Evolutionary conservation across 2,797 vertebrate genomes (phyloP).

Genomic region (Danionella dracula): DNA sequence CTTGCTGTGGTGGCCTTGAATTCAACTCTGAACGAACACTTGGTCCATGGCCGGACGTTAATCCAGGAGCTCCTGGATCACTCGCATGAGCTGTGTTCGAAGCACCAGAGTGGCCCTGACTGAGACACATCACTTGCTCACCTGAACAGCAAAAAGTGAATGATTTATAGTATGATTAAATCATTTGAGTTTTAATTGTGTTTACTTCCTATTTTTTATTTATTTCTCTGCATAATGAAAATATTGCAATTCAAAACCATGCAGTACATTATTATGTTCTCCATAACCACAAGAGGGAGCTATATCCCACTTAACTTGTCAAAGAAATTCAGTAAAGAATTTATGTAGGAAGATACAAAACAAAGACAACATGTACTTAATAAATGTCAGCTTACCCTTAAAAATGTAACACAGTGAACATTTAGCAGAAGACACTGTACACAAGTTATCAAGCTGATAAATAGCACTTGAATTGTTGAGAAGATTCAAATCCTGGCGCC

Average conservation of each 20-base stretch:
- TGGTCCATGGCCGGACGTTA: conserved; percentile 66
- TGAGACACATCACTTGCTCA: conserved; percentile 74
- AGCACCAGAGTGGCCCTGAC: conserved; percentile 77
- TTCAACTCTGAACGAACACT: conserved; percentile 57
- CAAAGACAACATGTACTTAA: conserved; percentile 15
- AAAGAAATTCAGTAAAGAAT: conserved; percentile 24
- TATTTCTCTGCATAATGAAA: neutral
- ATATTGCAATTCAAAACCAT: neutral
- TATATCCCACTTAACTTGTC: conserved; percentile 46
- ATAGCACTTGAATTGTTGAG: neutral
- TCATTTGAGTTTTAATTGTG: neutral
- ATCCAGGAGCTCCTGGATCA: conserved; percentile 67
- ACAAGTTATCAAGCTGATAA: too few relatives aligned
- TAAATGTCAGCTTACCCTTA: neutral
- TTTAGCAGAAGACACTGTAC: neutral
- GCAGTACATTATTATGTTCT: neutral
- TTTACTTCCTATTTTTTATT: too few relatives aligned
- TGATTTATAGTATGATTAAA: neutral
- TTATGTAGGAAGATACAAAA: conserved; percentile 27
- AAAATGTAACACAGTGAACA: neutral
- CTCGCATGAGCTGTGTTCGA: conserved; percentile 66
- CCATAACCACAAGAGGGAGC: conserved; percentile 63
- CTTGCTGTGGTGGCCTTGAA: conserved; percentile 76
- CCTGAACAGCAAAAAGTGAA: conserved; percentile 54
- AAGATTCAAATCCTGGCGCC: neutral